A percentile compares a stretch with the other conserved stretches of the same genome.
phyloP scores from a whole-genome alignment of 2,797 vertebrate species.

The Tachyglossus aculeatus region DNA sequence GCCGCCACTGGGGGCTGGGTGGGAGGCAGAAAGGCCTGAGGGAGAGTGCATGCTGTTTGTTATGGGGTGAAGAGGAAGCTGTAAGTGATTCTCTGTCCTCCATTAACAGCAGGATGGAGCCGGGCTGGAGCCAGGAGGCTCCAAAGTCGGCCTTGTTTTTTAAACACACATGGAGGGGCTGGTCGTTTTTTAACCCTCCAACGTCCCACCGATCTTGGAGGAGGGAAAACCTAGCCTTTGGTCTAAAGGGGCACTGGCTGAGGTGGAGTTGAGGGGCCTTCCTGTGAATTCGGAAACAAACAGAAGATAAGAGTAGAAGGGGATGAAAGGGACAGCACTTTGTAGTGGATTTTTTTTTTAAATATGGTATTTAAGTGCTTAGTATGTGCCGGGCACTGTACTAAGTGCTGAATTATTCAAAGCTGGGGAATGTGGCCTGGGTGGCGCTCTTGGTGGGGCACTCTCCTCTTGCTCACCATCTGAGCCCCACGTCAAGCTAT shows the following conservation, averaged over 20 bases:
- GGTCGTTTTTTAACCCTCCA: conserved; percentile 77
- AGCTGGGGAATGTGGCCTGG: conserved; percentile 30
- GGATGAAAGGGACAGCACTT: conserved; percentile 44
- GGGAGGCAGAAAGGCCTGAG: conserved; percentile 80
- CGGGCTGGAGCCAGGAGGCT: conserved; percentile 77
- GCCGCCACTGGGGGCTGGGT: conserved; percentile 49
- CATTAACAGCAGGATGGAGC: conserved; percentile 83
- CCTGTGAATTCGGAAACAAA: conserved; percentile 58
- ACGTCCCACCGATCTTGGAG: conserved; percentile 60
- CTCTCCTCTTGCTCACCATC: no score
- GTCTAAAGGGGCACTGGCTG: conserved; percentile 56
- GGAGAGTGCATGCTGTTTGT: conserved; percentile 75
- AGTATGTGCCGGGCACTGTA: conserved; percentile 13
- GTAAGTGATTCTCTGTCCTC: conserved; percentile 79
- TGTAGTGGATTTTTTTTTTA: no score
- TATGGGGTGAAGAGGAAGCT: conserved; percentile 77
- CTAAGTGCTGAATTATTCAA: conserved; percentile 53
- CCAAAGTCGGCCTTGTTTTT: conserved; percentile 80
- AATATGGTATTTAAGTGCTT: no score
- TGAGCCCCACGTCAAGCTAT: no score
- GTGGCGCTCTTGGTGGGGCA: conserved; percentile 27
- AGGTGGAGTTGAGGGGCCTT: conserved; percentile 53
- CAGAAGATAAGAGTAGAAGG: conserved; percentile 60
- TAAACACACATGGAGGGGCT: conserved; percentile 74
- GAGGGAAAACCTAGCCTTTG: conserved; percentile 68